Evolutionary conservation across 1,140 invertebrate species (phyloP), one percentile per base, ranked within the genome.

Genomic region (Berghia stephanieae): DNA sequence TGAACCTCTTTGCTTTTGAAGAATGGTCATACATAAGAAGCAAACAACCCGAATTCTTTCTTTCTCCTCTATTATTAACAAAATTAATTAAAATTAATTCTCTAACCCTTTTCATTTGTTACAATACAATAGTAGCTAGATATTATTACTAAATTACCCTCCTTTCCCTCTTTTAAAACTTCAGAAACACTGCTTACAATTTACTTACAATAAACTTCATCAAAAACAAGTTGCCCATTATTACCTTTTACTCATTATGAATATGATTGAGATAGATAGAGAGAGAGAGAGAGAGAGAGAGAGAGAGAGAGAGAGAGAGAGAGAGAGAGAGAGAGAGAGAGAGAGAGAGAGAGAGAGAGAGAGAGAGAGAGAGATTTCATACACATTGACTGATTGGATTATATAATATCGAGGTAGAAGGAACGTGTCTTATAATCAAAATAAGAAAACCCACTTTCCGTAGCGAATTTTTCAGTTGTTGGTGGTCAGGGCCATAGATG

Each of bases 401-500:
- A 24, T 21, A 52, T 21, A 27, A 42, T 55, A 13, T 24, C n/a
- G 31, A 31, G 44, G 34, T 2, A 21, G 8, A n/a, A 36, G 63
- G 42, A 43, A 10, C 16, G 34, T n/a, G 18, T 43, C 36, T 36
- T 34, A 10, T 10, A 16, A 1, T 3, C 34, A 69, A 34, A 38
- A 69, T 8, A 69, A 69, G 1, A 18, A 13, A 42, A 38, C 34
- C 21, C 55, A 55, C 44, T 21, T 67, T 69, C 34, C 44, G 44
- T 3, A 67, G 43, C n/a, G 60, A 1, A 36, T 76, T 46, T 52
- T 38, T 55, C 63, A 76, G 18, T 1, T 68, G 42, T 40, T 43
- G 34, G 31, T 76, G 60, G 10, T 68, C 75, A 8, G 60, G 75
- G 49, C 66, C 75, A 52, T 68, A 75, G 16, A 42, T 24, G 44